Base-by-base conservation (phyloP, 2,888 invertebrate genomes). In the Acheta domesticus region DNA sequence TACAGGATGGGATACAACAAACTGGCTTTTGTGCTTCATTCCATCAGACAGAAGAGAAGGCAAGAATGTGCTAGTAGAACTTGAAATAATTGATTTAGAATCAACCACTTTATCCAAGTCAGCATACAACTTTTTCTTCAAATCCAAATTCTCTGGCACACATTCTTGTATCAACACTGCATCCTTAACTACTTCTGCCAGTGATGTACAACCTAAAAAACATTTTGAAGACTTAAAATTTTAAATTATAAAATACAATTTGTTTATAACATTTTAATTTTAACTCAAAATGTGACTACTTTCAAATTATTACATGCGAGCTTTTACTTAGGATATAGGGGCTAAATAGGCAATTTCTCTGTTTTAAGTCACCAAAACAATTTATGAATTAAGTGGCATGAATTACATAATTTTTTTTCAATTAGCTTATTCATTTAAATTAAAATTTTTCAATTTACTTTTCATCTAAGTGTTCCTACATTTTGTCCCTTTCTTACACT, bases 101-200 rank as follows among this genome's bases (percentile, higher is more conserved):
- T 91, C 92, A 0, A 94, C 91, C 2, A 96, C 88, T 80, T 90
- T 89, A 86, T 98, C 98, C 76, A 98, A 87, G 81, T 93, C 90
- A 80, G 88, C 87, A 86, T 93, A 97, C 12, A 98, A 91, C 84
- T 93, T 92, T 82, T 91, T 90, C 86, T 99, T 98, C 84, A 97
- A 86, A 0, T 95, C 93, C 48, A 98, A 86, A 83, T 91, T 92
- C 88, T 99, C 98, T 2, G 97, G 97, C 1, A 98, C 94, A 86
- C 97, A 97, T 89, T 99, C 98, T 88, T 98, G 96, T 62, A 97
- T 90, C 82, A 96, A 92, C 78, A 93, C 88, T 0, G 97, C 94
- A 81, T 90, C 93, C 84, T 92, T 92, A 0, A 94, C 91, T 49
- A 93, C 91, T 23, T 93, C 91, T 73, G 90, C 90, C 78, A 98